phyloP scores from a whole-genome alignment of 2,113 vertebrate genomes.

The Nyctereutes procyonoides region DNA sequence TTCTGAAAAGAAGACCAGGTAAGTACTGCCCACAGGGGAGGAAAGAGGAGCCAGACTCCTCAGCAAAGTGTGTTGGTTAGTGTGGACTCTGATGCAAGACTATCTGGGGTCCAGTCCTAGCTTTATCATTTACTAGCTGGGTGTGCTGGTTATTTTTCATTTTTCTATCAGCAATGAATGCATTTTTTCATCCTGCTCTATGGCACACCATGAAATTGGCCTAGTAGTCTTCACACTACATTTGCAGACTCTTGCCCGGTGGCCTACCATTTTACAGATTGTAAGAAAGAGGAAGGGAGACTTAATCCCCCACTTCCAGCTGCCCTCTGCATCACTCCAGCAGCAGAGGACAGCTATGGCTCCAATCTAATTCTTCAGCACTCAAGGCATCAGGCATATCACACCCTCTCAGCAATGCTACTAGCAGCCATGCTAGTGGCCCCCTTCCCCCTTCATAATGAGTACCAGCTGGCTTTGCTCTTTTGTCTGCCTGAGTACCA shows the following conservation, averaged over 20 bases:
- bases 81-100: not conserved
- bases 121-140: not conserved
- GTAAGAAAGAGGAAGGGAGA: not conserved
- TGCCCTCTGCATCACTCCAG: not conserved
- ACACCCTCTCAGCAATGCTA: not conserved
- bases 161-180: not conserved
- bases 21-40: not conserved
- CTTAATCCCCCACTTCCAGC: not conserved
- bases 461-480: not conserved
- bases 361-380: not conserved
- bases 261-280: not conserved
- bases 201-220: not conserved
- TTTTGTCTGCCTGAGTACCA: not conserved
- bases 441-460: not conserved
- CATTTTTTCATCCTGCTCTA: not conserved
- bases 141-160: not conserved
- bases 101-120: not conserved
- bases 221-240: not conserved
- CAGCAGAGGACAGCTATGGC: too few species aligned
- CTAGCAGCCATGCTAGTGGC: not conserved
- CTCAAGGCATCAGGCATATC: not conserved
- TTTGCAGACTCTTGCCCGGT: not conserved
- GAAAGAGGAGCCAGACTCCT: not conserved
- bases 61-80: not conserved
- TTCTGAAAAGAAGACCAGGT: not conserved